Conservation (phyloP, 2,888 invertebrate species). For the Eupithecia abbreviata region DNA sequence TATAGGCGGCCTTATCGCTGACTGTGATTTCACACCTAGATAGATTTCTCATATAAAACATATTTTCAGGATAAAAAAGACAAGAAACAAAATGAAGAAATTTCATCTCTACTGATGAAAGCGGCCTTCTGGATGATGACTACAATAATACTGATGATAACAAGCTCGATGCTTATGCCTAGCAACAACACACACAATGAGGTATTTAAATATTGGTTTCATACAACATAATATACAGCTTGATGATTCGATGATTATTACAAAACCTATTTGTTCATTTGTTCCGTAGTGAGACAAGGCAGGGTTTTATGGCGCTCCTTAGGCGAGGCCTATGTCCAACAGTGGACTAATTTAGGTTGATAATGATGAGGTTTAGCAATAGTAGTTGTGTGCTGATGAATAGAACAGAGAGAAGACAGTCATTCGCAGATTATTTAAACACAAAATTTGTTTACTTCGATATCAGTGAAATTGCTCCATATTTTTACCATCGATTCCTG, state of each 20-base stretch:
- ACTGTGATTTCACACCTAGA: not conserved
- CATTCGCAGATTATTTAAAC: not conserved
- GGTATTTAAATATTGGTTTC: constrained; percentile 66
- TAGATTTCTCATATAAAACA: not conserved
- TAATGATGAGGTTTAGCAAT: not conserved
- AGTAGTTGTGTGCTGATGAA: not conserved
- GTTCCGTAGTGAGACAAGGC: not conserved
- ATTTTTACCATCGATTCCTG: too few species aligned
- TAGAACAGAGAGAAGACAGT: not conserved
- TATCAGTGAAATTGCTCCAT: too few species aligned
- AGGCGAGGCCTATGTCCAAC: too few species aligned
- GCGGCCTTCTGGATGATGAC: constrained; percentile 92
- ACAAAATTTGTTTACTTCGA: not conserved
- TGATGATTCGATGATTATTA: not conserved
- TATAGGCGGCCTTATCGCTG: too few species aligned
- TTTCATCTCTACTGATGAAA: constrained; percentile 89
- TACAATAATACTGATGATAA: constrained; percentile 89
- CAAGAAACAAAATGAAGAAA: constrained; percentile 83
- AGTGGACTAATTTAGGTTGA: too few species aligned
- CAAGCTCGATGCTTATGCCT: constrained; percentile 88
- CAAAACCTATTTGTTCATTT: not conserved
- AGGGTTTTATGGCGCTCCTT: too few species aligned
- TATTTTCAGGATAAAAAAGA: constrained; percentile 65
- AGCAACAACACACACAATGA: constrained; percentile 88
- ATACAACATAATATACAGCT: too few species aligned